Conservation (phyloP, 2,113 vertebrate species). For the Zosterops borbonicus region DNA sequence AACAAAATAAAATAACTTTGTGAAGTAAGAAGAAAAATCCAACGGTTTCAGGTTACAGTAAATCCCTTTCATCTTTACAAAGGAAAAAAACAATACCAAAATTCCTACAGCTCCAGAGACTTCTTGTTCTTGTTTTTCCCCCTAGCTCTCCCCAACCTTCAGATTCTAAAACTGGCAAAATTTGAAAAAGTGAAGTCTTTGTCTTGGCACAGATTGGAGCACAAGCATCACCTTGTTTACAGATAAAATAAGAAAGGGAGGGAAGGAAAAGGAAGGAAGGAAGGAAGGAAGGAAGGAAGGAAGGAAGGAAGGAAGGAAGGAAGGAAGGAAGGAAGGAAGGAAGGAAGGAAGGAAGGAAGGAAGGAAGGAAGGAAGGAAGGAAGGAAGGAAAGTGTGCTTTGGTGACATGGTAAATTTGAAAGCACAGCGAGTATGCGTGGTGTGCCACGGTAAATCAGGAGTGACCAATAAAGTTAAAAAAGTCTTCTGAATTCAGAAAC, state of each 20-base stretch:
- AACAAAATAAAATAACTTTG: not conserved
- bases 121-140: not conserved
- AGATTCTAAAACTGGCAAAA: not conserved
- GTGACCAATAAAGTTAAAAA: not conserved
- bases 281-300: no score
- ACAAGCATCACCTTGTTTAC: not conserved
- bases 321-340: no score
- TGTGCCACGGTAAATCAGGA: not conserved
- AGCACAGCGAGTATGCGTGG: not conserved
- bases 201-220: not conserved
- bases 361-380: no score
- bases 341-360: rapidly evolving
- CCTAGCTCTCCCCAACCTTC: not conserved
- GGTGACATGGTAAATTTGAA: not conserved
- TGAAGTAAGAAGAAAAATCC: slow-evolving; percentile 21
- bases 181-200: not conserved
- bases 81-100: slow-evolving; percentile 18
- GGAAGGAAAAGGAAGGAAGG: rapidly evolving
- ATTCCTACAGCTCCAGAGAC: not conserved
- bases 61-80: not conserved
- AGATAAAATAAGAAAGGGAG: not conserved
- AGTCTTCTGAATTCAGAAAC: not conserved
- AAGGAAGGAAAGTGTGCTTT: rapidly evolving
- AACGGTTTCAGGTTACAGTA: not conserved
- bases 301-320: no score